Base-by-base conservation (phyloP, 2,888 invertebrate genomes). In the Caenorhabditis imperialis region DNA sequence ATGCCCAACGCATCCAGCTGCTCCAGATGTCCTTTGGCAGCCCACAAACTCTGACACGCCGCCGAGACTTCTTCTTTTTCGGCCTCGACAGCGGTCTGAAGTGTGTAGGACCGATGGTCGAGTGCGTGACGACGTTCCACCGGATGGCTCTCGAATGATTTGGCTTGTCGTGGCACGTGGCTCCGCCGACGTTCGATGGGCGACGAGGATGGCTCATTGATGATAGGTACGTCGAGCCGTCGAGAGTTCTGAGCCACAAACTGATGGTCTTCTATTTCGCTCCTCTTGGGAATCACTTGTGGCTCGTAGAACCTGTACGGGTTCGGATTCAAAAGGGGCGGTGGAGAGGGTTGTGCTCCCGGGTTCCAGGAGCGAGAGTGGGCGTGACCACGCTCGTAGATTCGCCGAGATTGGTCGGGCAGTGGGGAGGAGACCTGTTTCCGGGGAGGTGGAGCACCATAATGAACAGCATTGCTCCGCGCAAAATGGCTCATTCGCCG, bases 321-420 rank as follows among this genome's bases (percentile, higher is more conserved):
- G 20, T 60, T 72, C 5, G 45, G 63, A 40, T 72, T 60, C 22
- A 65, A 25, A n/a, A 67, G 57, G 18, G 72, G 65, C 1, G 73
- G 65, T 7, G 73, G 60, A 2, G 73, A 65, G 7, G 62, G 58
- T 33, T 71, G 67, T 23, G 53, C 73, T 25, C 74, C 80, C 0
- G 81, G 80, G 16, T 82, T 82, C 82, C 82, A 82, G 10, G 77
- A 77, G 23, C 79, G 55, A 1, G 82, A 80, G 55, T 82, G 77
- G 16, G 77, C 76, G 48, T 82, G 82, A 12, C 80, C 80, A 27
- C 78, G 45, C 35, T 80, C 80, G 47, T 82, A 82, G 27, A 82
- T 80, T 27, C 74, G 55, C 5, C 77, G 77, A 12, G 75, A 61
- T 53, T 75, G 54, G 6, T 74, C 73, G 3, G 79, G 77, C 3